phyloP scores from a whole-genome alignment of 2,797 vertebrate species.

The Neopelma chrysocephalum region DNA sequence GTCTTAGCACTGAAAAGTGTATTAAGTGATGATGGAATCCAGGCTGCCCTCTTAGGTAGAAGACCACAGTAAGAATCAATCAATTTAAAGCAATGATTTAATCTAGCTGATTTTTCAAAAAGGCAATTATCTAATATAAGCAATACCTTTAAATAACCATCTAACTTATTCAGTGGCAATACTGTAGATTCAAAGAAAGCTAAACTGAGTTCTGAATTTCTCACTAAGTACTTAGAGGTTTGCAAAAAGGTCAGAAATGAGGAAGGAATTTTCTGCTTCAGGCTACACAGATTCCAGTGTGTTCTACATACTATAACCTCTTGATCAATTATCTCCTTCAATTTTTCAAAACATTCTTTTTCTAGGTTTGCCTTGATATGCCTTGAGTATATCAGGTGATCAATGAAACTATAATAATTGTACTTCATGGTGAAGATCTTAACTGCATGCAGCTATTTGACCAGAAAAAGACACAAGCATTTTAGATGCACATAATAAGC shows the following conservation, averaged over 20 bases:
- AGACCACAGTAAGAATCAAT: neutral
- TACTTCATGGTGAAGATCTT: neutral
- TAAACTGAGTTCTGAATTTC: conserved; percentile 47
- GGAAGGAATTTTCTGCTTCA: conserved; percentile 32
- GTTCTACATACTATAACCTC: conserved; percentile 24
- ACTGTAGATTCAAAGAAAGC: conserved; percentile 52
- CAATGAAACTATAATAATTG: neutral
- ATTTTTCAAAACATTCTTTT: conserved; percentile 37
- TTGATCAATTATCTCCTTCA: conserved; percentile 57
- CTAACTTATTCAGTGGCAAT: conserved; percentile 57
- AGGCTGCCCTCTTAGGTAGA: neutral
- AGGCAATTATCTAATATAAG: conserved; percentile 57
- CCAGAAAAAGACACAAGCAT: neutral
- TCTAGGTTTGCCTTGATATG: neutral
- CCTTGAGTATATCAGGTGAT: neutral
- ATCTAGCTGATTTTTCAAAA: conserved; percentile 23
- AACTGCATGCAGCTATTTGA: neutral
- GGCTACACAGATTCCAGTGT: conserved; percentile 54
- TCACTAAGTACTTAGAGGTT: conserved; percentile 44
- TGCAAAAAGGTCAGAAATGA: conserved; percentile 52
- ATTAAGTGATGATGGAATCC: neutral
- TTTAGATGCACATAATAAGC: neutral
- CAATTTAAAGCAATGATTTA: conserved; percentile 43
- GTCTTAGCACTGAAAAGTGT: neutral
- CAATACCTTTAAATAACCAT: conserved; percentile 45